Evolutionary conservation across 2,888 invertebrate species (phyloP).

Genomic region (Aporophyla lueneburgensis): DNA sequence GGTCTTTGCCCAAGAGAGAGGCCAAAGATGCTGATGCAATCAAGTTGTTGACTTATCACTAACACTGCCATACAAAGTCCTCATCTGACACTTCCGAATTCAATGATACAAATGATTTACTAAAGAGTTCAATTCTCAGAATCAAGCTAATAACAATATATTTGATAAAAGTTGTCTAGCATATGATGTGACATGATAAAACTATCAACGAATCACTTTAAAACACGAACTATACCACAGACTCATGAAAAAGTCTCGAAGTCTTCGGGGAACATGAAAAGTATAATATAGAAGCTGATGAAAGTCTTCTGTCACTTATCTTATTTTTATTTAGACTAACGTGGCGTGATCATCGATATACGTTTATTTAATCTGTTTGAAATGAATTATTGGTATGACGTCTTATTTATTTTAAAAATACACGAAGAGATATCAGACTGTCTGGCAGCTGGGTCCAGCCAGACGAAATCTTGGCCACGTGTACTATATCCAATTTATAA

Average conservation of each 20-base stretch:
- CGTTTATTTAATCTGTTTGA: slow-evolving; percentile 50
- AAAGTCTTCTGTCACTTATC: slow-evolving; percentile 56
- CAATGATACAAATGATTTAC: slow-evolving; percentile 17
- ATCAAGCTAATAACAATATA: slow-evolving; percentile 17
- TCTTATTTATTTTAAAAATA: slow-evolving; percentile 73
- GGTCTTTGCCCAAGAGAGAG: not conserved
- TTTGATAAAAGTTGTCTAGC: not conserved
- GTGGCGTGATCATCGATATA: slow-evolving; percentile 48
- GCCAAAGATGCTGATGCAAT: not conserved
- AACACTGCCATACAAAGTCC: slow-evolving; percentile 4
- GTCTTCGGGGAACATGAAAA: slow-evolving; percentile 43
- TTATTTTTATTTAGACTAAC: slow-evolving; percentile 60
- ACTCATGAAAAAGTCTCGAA: slow-evolving; percentile 52
- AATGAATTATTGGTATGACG: slow-evolving; percentile 70
- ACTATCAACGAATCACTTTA: slow-evolving; percentile 28
- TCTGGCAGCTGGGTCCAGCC: slow-evolving; percentile 70
- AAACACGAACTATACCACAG: slow-evolving; percentile 25
- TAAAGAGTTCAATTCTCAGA: slow-evolving; percentile 15
- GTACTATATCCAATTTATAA: slow-evolving; percentile 64
- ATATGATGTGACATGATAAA: slow-evolving; percentile 44
- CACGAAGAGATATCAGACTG: slow-evolving; percentile 71
- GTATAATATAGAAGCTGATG: slow-evolving; percentile 41
- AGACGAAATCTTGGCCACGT: slow-evolving; percentile 48
- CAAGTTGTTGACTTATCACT: slow-evolving; percentile 23
- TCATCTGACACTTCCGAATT: not conserved